These are phyloP conservation scores for Channa maculata DNA, from an alignment of 2,113 vertebrate genomes.

Conservation along the genomic window DNA sequence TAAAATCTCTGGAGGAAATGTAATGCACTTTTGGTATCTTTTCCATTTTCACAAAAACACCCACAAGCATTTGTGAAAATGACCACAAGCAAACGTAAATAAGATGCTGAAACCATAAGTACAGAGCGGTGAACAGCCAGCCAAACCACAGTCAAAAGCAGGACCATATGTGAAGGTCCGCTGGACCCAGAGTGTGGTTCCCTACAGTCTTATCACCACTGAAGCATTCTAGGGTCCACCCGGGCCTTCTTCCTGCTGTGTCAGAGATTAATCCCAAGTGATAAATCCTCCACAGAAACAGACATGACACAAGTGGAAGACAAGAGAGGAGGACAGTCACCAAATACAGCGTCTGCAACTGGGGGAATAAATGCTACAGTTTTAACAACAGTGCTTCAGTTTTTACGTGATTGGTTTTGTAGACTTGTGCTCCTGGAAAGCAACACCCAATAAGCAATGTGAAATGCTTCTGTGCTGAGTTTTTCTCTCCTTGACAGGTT, in stretches of 20 bases:
- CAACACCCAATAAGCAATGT: background rate
- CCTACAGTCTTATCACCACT: conserved; percentile 50
- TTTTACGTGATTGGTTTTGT: background rate
- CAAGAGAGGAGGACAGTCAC: background rate
- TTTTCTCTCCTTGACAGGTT: background rate
- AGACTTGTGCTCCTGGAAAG: background rate
- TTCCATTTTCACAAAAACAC: conserved; percentile 5
- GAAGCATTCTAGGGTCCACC: conserved; percentile 18
- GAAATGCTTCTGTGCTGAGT: conserved; percentile 6
- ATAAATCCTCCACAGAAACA: conserved; percentile 27
- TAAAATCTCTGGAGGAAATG: background rate
- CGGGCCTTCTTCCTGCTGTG: background rate
- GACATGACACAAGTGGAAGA: background rate
- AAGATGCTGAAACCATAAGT: conserved; percentile 54
- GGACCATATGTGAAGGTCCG: conserved; percentile 63
- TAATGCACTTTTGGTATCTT: background rate
- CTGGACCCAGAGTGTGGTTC: conserved; percentile 32
- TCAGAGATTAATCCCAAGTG: conserved; percentile 40
- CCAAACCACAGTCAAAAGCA: conserved; percentile 70
- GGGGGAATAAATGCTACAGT: background rate
- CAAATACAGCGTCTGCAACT: background rate
- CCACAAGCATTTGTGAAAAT: conserved; percentile 45
- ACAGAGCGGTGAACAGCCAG: conserved; percentile 35
- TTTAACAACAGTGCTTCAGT: background rate
- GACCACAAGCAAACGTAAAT: conserved; percentile 58